Conservation (phyloP, 2,888 invertebrate genomes). For the Lamproptera curius region DNA sequence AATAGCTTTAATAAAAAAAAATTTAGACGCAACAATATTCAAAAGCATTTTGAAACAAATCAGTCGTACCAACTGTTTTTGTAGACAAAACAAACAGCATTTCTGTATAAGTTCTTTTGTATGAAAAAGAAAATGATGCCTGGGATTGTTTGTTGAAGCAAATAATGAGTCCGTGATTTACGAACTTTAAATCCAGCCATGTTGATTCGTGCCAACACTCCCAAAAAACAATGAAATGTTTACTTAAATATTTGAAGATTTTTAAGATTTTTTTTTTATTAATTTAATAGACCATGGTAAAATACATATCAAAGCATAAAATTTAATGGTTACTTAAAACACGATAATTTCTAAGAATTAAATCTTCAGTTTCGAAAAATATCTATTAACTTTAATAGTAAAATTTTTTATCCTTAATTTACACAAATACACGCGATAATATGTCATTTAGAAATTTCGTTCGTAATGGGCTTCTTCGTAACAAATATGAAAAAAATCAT, state of each 20-base stretch:
- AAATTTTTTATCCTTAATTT: no score
- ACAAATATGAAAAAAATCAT: neutral
- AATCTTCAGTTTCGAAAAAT: no score
- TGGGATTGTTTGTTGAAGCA: constrained; percentile 67
- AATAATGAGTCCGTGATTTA: constrained; percentile 75
- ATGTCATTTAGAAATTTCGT: no score
- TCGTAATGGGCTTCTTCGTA: no score
- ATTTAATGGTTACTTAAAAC: no score
- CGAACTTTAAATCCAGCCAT: constrained; percentile 57
- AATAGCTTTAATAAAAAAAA: no score
- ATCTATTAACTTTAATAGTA: no score
- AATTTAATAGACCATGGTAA: no score
- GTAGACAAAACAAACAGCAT: constrained; percentile 23
- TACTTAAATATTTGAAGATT: neutral
- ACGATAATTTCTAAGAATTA: no score
- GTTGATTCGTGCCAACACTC: constrained; percentile 67
- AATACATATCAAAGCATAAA: no score
- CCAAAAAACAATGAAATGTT: constrained; percentile 44
- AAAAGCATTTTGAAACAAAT: neutral
- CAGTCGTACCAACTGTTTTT: constrained; percentile 12
- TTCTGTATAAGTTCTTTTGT: constrained; percentile 53
- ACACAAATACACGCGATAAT: no score
- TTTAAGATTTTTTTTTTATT: constrained; percentile 1
- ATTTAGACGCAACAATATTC: no score
- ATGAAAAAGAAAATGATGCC: constrained; percentile 55